Evolutionary conservation across 2,113 vertebrate genomes (phyloP), one percentile per base, ranked within the genome.

Genomic region (Corvus moneduloides): DNA sequence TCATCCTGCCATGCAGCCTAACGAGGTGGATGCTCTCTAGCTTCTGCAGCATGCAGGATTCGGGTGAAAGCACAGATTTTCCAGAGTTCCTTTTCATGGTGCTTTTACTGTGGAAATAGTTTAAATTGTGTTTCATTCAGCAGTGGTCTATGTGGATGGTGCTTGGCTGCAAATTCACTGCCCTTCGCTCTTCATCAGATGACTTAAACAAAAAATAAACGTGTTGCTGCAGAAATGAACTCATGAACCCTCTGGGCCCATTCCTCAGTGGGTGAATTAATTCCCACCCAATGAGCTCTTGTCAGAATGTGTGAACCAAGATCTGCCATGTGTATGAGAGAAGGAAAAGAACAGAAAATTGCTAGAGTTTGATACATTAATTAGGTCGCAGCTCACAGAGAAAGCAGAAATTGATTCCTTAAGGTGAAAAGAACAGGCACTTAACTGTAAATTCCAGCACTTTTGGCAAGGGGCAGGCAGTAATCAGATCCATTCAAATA

Each of bases 1-100:
- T 2, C 10, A 5, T 21, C 17, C 24, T 54, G 46, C 43, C 46
- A 7, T 0, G 3, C 48, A 32, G 20, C 52, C 59, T 3, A 2
- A 23, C 22, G 24, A 54, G 32, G 9, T 7, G 41, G 71, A 5
- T 32, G 58, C 55, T 58, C 46, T 46, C 32, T 35, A n/a, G 27
- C 73, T 35, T 24, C 35, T 11, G 52, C 56, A 41, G 26, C 1
- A 0, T 18, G 24, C 37, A 43, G 20, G 23, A 26, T 8, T 35
- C 48, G 27, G 58, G 39, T 23, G 58, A 81, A 41, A 44, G 54
- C 32, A 80, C 22, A 7, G 11, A 16, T 21, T 67, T 48, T 16
- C 67, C 51, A 44, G 6, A 3, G 22, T 13, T 44, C 17, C 51
- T 72, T 63, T 3, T 59, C 14, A 24, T 1, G 1, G 28, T 51